A percentile compares a stretch with the other conserved stretches of the same genome.
phyloP scores from a whole-genome alignment of 2,113 vertebrate genomes.

The Geococcyx californianus region DNA sequence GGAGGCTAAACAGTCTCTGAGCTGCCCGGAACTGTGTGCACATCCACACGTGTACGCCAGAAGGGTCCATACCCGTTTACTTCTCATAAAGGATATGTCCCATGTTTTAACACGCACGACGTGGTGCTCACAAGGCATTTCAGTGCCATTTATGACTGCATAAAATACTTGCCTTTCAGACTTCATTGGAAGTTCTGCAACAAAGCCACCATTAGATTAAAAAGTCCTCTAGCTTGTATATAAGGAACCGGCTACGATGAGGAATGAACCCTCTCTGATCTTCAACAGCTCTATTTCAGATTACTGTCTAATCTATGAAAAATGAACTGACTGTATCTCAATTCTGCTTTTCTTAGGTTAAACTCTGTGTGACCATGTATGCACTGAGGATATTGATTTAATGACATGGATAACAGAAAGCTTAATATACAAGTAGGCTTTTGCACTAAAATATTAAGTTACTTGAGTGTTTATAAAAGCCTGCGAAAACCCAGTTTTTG shows the following conservation, averaged over 20 bases:
- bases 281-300: slow-evolving; percentile 29
- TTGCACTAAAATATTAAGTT: slow-evolving; percentile 1
- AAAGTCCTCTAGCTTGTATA: neutral
- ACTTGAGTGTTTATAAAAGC: slow-evolving; percentile 22
- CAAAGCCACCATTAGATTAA: neutral
- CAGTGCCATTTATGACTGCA: neutral
- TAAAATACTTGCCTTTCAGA: neutral
- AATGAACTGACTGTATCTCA: slow-evolving; percentile 26
- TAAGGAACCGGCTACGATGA: neutral
- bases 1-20: neutral
- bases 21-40: neutral
- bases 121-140: neutral
- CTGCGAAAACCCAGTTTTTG: neutral
- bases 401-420: slow-evolving; percentile 38
- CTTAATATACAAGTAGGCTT: slow-evolving; percentile 21
- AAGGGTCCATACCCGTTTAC: neutral
- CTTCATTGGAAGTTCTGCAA: neutral
- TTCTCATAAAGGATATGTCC: neutral
- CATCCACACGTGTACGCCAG: neutral
- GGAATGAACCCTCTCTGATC: slow-evolving; percentile 40
- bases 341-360: slow-evolving; percentile 30
- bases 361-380: slow-evolving; percentile 37
- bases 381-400: slow-evolving; percentile 55
- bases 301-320: neutral
- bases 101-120: neutral